Conservation (phyloP, 1,140 invertebrate genomes). For the Hirudo medicinalis region DNA sequence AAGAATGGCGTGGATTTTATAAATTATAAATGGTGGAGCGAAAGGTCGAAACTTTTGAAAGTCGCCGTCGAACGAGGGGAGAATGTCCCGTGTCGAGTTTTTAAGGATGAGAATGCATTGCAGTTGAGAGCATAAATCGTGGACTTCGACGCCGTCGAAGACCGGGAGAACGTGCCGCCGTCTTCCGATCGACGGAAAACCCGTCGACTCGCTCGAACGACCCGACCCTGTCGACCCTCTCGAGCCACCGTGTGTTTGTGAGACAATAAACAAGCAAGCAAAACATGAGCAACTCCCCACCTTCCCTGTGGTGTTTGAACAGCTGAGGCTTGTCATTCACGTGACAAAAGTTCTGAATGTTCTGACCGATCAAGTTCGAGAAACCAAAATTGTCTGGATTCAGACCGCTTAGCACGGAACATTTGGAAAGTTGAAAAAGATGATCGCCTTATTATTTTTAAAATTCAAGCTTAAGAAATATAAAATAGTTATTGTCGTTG, state of each 20-base stretch:
- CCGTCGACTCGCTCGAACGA: not conserved
- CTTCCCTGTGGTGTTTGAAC: slow-evolving; percentile 34
- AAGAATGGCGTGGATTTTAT: no score
- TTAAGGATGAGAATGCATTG: no score
- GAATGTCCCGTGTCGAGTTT: no score
- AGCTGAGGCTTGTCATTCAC: slow-evolving; percentile 33
- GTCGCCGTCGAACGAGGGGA: no score
- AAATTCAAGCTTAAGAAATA: no score
- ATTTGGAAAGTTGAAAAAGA: slow-evolving; percentile 1
- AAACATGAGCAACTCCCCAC: slow-evolving; percentile 25
- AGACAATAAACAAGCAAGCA: not conserved
- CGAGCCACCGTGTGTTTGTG: not conserved
- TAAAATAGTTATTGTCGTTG: no score
- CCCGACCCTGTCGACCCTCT: not conserved
- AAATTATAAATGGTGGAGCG: no score
- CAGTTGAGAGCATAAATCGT: no score
- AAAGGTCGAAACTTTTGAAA: no score
- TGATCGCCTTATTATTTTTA: slow-evolving; percentile 10
- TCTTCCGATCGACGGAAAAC: not conserved
- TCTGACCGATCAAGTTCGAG: slow-evolving; percentile 30
- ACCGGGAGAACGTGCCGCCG: no score
- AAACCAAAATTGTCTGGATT: slow-evolving; percentile 24
- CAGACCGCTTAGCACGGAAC: slow-evolving; percentile 45
- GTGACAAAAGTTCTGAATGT: slow-evolving; percentile 36
- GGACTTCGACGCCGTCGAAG: no score